Evolutionary conservation across 1,140 invertebrate species (phyloP), one percentile per base, ranked within the genome.

Genomic region (Drosophila auraria): DNA sequence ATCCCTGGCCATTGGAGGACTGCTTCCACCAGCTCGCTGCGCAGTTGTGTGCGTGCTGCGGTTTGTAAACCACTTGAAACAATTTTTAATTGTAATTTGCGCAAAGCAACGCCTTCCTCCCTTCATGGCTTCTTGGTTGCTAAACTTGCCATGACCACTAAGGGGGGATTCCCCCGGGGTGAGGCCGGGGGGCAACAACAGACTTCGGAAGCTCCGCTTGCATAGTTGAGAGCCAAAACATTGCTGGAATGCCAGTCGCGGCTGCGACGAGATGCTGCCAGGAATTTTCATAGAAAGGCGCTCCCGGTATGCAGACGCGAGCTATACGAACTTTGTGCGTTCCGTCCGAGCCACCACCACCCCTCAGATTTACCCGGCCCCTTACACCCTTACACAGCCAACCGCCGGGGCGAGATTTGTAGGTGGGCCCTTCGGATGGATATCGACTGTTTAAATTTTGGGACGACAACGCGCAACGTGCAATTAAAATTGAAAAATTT

Each of bases 401-500:
- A 3, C 0, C 0, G 8, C 25, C 40, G 12, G 54, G 54, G 53
- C 61, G 30, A 17, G 27, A 61, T 70, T 74, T 73, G 69, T 80
- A 80, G 76, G 78, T 80, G 78, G 77, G 78, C 69, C 61, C 40
- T 20, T 11, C 17, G 36, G 15, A 66, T 65, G 36, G 15, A 66
- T 65, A 64, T 59, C 61, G 70, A 61, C 66, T 59, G 68, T 83
- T 89, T 82, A 77, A 89, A 78, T 81, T 87, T 87, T 87, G 66
- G 74, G 70, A 50, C 69, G 68, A 61, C 47, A 70, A 57, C 62
- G 57, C 47, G 23, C 74, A 79, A 78, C 81, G 86, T 83, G 87
- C 87, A 91, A 91, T 91, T 91, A 91, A 91, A 91, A 91, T 78
- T 91, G 83, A 91, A 89, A 83, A 91, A 91, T 91, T 91, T 91